Evolutionary conservation across 2,888 invertebrate species (phyloP).

Genomic region (Ochlodes sylvanus): DNA sequence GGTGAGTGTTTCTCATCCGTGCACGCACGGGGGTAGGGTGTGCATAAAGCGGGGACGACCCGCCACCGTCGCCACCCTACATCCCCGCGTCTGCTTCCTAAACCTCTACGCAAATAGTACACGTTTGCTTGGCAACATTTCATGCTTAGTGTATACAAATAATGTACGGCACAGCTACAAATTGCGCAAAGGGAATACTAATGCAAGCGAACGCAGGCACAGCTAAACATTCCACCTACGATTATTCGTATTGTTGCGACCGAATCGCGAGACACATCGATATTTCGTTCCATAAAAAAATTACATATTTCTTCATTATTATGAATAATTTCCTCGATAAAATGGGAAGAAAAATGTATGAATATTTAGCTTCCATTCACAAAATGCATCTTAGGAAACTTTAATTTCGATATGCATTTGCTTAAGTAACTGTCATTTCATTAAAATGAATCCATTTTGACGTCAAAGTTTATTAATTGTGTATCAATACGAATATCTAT

Average conservation of each 20-base stretch:
- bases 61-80: conserved; percentile 54
- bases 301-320: neutral
- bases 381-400: neutral
- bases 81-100: conserved; percentile 75
- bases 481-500: neutral
- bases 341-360: no score
- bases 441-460: neutral
- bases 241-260: conserved; percentile 56
- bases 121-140: conserved; percentile 85
- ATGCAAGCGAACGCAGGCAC: conserved; percentile 63
- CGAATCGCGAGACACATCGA: conserved; percentile 39
- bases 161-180: conserved; percentile 77
- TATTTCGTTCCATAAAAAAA: conserved; percentile 24
- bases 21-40: conserved; percentile 69
- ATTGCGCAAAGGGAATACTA: conserved; percentile 79
- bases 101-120: conserved; percentile 84
- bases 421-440: no score
- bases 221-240: conserved; percentile 65
- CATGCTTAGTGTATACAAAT: conserved; percentile 85
- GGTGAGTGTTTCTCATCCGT: conserved; percentile 74
- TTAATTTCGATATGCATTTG: neutral
- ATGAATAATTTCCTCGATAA: no score
- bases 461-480: neutral
- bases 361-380: no score
- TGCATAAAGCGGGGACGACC: conserved; percentile 47